phyloP scores from a whole-genome alignment of 2,797 vertebrate species.

The Melanogrammus aeglefinus region DNA sequence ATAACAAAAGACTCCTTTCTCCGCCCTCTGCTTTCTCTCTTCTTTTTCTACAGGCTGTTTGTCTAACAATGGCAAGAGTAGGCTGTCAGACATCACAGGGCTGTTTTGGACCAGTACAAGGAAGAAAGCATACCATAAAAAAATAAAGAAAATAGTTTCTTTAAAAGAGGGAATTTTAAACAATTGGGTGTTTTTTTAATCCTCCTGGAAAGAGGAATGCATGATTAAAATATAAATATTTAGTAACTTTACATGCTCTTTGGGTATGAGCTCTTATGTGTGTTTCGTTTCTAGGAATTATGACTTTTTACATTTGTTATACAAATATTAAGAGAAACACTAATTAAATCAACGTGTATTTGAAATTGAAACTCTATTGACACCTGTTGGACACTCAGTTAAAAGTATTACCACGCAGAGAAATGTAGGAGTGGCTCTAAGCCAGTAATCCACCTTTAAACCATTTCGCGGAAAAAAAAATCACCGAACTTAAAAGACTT shows the following conservation, averaged over 20 bases:
- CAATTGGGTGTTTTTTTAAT: conserved; percentile 56
- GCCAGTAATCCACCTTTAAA: conserved; percentile 81
- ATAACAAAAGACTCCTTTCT: conserved; percentile 86
- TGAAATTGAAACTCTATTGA: conserved; percentile 34
- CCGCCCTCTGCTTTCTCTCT: conserved; percentile 72
- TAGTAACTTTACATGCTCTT: neutral
- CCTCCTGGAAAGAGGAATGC: conserved; percentile 35
- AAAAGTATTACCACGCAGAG: conserved; percentile 64
- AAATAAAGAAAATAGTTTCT: conserved; percentile 62
- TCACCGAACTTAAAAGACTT: conserved; percentile 74
- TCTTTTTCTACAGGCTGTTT: conserved; percentile 71
- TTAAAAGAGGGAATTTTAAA: conserved; percentile 59
- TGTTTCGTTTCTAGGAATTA: neutral
- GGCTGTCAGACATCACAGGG: conserved; percentile 81
- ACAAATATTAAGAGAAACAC: neutral
- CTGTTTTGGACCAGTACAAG: conserved; percentile 66
- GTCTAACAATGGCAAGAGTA: conserved; percentile 78
- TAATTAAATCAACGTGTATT: neutral
- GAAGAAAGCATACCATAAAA: conserved; percentile 50
- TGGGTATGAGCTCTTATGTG: neutral
- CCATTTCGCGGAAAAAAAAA: conserved; percentile 37
- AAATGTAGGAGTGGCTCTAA: conserved; percentile 70
- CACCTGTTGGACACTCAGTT: conserved; percentile 65
- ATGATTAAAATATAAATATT: conserved; percentile 17
- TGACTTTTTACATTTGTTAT: neutral